Conservation (phyloP, 1,140 invertebrate genomes). For the Thaumatotibia leucotreta region DNA sequence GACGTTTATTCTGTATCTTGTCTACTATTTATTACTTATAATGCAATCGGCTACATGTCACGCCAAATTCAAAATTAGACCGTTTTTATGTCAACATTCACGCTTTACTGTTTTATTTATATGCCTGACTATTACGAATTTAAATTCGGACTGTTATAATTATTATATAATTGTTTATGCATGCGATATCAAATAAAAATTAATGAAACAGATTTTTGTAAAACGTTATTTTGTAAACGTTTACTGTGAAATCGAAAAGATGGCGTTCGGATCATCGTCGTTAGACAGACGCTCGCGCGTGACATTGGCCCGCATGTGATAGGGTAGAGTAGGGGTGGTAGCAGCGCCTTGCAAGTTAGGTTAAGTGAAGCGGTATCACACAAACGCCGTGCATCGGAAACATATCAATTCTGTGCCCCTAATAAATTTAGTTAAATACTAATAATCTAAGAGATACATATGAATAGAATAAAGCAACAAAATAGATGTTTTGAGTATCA, state of each 20-base stretch:
- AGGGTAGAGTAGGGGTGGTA: constrained; percentile 72
- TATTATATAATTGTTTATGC: neutral
- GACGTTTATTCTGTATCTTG: constrained; percentile 72
- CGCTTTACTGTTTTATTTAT: constrained; percentile 34
- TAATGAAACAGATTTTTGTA: constrained; percentile 17
- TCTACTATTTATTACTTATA: constrained; percentile 54
- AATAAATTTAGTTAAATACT: constrained; percentile 73
- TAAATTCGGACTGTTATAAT: constrained; percentile 23
- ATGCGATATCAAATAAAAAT: constrained; percentile 16
- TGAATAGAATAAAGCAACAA: constrained; percentile 71
- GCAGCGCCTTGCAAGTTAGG: constrained; percentile 75
- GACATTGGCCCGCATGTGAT: constrained; percentile 75
- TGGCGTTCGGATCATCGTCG: constrained; percentile 42
- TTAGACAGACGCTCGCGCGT: constrained; percentile 40
- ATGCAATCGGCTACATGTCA: constrained; percentile 71
- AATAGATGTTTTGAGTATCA: constrained; percentile 70
- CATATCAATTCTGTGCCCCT: constrained; percentile 79
- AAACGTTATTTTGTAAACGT: constrained; percentile 47
- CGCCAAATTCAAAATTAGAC: constrained; percentile 49
- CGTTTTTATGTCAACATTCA: constrained; percentile 29
- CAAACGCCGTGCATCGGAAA: constrained; percentile 77
- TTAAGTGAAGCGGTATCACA: constrained; percentile 75
- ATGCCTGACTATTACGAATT: constrained; percentile 18
- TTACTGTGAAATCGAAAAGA: constrained; percentile 55
- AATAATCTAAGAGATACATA: constrained; percentile 72